Base-by-base conservation (phyloP, 2,113 vertebrate genomes). In the Melanotaenia duboulayi region DNA sequence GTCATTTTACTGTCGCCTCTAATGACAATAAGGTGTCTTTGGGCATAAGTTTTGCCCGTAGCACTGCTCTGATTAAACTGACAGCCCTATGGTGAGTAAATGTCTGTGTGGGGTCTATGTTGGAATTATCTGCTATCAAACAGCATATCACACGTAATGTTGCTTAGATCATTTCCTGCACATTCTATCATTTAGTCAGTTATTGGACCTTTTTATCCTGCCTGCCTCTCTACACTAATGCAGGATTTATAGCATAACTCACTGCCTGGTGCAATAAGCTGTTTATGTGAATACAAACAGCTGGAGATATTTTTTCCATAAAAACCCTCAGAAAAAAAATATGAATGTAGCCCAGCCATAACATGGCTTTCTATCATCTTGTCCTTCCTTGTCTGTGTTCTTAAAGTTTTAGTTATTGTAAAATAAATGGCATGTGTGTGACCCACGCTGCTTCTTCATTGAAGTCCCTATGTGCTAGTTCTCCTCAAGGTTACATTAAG, bases 171-270 rank as follows among this genome's bases (percentile, higher is more conserved):
- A 80, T 59, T 66, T 80, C 61, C 60, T 81, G 50, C 52, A 67
- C 74, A 74, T 80, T 82, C 63, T 72, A 74, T 1, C 40, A 65
- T 84, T 84, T 78, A 85, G 78, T 64, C 62, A 68, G 51, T 71
- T 68, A 74, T 74, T 64, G 50, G 82, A 83, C 46, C 73, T 78
- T 25, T 71, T 61, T 75, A 62, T 61, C 25, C 66, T 71, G 68
- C 78, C 79, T 81, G 76, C 76, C 72, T 80, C 72, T 72, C 84
- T 56, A 77, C 54, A 58, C 65, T 79, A 69, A 81, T 87, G 52
- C 57, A 83, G 75, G 84, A 89, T 90, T 86, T 44, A 87, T 83
- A 73, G 55, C 59, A 37, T 81, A 75, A 83, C 42, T 87, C 62
- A 70, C 56, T n/a, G 78, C 74, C 77, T 85, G 70, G 44, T 67